Conservation (phyloP, 1,140 invertebrate genomes). For the Drosophila novamexicana region DNA sequence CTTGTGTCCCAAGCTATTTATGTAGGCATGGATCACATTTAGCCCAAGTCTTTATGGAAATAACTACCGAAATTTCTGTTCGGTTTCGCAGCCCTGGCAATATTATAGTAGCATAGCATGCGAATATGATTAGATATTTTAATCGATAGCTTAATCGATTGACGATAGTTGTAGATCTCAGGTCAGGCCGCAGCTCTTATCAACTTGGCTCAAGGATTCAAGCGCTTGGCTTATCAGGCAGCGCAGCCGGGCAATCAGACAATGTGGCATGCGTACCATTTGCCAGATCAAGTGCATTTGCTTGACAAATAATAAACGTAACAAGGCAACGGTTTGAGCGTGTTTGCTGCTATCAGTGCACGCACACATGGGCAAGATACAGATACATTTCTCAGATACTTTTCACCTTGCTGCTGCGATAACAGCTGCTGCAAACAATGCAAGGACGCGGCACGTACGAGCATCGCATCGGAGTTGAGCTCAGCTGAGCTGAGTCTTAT, state of each 20-base stretch:
- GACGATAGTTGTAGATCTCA: too few species aligned
- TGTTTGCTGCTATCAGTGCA: slow-evolving; percentile 23
- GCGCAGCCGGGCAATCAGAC: background rate
- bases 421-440: slow-evolving; percentile 42
- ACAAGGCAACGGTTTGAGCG: slow-evolving; percentile 19
- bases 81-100: too few species aligned
- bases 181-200: too few species aligned
- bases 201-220: background rate
- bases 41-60: too few species aligned
- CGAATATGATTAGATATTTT: too few species aligned
- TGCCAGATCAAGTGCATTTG: slow-evolving; percentile 24
- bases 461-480: background rate
- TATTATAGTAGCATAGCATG: too few species aligned
- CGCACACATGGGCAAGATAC: slow-evolving; percentile 17
- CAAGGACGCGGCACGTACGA: slow-evolving; percentile 45
- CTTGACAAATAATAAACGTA: slow-evolving; percentile 12
- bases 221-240: slow-evolving; percentile 3
- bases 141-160: too few species aligned
- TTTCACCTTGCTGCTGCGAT: slow-evolving; percentile 45
- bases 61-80: too few species aligned
- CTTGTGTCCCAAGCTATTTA: too few species aligned
- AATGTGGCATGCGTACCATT: slow-evolving; percentile 6
- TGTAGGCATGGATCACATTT: too few species aligned
- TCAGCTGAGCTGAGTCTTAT: slow-evolving; percentile 6
- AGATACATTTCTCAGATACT: slow-evolving; percentile 36